phyloP scores from a whole-genome alignment of 2,113 vertebrate genomes.

The Aix galericulata region DNA sequence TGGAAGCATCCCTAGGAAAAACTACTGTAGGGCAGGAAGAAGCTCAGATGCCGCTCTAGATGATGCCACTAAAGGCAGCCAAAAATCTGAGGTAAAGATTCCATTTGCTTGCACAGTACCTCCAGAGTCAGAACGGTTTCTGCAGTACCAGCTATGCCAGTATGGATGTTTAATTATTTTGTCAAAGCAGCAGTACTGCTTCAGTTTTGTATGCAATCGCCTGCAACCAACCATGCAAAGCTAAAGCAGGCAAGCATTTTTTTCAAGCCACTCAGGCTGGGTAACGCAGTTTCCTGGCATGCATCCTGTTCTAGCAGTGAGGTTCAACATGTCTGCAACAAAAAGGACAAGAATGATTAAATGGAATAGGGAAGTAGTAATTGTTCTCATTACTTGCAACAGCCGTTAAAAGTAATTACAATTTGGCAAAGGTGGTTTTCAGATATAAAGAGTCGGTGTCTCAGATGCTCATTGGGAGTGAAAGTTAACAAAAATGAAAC shows the following conservation, averaged over 20 bases:
- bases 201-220: constrained; percentile 2
- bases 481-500: constrained; percentile 72
- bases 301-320: neutral
- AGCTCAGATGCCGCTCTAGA: neutral
- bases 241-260: neutral
- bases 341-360: constrained; percentile 16
- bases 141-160: neutral
- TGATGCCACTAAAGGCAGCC: neutral
- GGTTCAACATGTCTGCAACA: neutral
- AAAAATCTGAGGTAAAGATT: neutral
- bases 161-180: neutral
- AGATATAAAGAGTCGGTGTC: constrained; percentile 60
- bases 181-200: neutral
- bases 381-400: constrained; percentile 58
- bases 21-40: rapidly evolving
- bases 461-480: constrained; percentile 57
- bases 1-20: neutral
- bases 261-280: neutral
- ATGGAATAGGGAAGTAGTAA: neutral
- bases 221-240: neutral
- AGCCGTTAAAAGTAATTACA: constrained; percentile 70
- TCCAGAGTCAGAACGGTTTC: neutral
- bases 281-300: neutral
- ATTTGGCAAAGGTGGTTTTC: constrained; percentile 54
- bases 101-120: neutral